Conservation (phyloP, 2,797 vertebrate species). For the Muscicapa striata region DNA sequence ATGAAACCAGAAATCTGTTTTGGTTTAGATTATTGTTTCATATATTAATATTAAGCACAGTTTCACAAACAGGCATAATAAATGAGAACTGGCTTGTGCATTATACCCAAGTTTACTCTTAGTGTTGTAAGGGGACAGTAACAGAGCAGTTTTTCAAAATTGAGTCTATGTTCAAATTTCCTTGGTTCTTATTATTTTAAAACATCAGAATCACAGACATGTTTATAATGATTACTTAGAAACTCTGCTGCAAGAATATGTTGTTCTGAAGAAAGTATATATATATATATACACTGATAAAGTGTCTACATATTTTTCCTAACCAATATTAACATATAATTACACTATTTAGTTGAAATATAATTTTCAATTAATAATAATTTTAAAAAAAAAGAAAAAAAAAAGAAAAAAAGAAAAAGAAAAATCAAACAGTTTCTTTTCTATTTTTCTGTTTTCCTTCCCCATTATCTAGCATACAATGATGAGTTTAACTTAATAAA, state of each 20-base stretch:
- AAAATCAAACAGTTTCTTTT: background rate
- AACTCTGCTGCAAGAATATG: background rate
- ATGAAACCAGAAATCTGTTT: conserved; percentile 1
- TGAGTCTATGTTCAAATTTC: background rate
- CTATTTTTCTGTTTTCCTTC: background rate
- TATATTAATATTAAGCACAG: background rate
- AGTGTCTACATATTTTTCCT: background rate
- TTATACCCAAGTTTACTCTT: background rate
- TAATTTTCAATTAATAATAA: background rate
- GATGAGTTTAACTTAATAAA: background rate
- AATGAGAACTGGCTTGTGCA: background rate
- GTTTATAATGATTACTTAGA: background rate
- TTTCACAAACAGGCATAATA: background rate
- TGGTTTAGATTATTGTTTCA: conserved; percentile 14
- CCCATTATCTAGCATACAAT: background rate
- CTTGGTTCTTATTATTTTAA: background rate
- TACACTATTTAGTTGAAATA: background rate
- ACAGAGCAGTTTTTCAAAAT: background rate
- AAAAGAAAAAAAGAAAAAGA: background rate
- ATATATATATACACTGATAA: background rate
- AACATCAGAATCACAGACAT: background rate
- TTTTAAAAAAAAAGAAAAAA: too few species aligned
- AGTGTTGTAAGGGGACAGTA: background rate
- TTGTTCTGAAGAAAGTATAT: background rate
- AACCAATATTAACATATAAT: background rate